These are phyloP conservation scores for Sylvietta virens DNA, from an alignment of 2,113 vertebrate species.

Conservation along the genomic window DNA sequence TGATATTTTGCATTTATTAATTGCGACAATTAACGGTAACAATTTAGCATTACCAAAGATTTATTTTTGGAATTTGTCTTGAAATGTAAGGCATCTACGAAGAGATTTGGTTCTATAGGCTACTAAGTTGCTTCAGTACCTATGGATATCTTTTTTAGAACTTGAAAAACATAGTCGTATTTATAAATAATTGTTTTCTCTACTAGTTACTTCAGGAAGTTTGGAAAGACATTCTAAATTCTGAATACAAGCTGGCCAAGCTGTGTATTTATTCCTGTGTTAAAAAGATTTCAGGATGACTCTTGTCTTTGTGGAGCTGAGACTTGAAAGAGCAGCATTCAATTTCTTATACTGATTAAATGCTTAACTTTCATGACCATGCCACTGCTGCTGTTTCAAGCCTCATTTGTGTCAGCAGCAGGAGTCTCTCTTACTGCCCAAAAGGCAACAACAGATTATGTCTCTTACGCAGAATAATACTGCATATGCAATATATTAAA, in stretches of 20 bases:
- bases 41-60: not conserved
- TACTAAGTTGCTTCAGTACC: not conserved
- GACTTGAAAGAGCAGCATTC: not conserved
- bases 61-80: not conserved
- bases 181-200: not conserved
- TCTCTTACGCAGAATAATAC: not conserved
- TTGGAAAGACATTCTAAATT: not conserved
- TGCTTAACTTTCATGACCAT: not conserved
- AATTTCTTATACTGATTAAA: not conserved
- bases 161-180: not conserved
- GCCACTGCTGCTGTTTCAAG: not conserved
- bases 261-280: not conserved
- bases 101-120: not conserved
- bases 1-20: not conserved
- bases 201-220: not conserved
- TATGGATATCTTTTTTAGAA: not conserved
- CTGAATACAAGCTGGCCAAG: not conserved
- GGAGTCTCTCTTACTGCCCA: not conserved
- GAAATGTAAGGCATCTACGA: not conserved
- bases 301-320: not conserved
- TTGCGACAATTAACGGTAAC: too few relatives aligned
- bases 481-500: not conserved
- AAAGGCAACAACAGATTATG: not conserved
- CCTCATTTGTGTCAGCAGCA: slow-evolving; percentile 20
- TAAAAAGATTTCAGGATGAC: not conserved